Evolutionary conservation across 1,140 invertebrate genomes (phyloP), one percentile per base, ranked within the genome.

Genomic region (Hormaphis cornu): DNA sequence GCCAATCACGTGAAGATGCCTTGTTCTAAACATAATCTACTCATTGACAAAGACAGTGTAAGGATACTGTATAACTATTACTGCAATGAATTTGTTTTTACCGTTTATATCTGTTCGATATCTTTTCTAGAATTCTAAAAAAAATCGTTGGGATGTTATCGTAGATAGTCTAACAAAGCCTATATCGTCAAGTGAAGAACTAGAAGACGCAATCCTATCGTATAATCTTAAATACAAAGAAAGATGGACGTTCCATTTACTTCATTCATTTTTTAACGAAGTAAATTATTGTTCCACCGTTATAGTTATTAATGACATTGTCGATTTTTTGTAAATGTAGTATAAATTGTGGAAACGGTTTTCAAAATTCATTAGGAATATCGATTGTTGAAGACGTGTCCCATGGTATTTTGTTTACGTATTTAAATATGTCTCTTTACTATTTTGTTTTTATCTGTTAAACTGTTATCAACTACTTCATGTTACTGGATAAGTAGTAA

Each of bases 1-100:
- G 79, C 84, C 20, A 81, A 87, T 73, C 87, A 89, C 82, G 90
- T 95, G 9, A 82, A 88, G 74, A 84, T 96, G 84, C 92, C 93
- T 1, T 90, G 85, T 77, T 93, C 90, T 6, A 73, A 78, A 4
- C 82, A 87, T 50, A 93, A 86, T 79, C 79, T 90, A 69, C 92
- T 89, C 79, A 86, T 88, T 12, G 81, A 75, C 83, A 83, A 78
- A 77, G 76, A 73, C 72, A 53, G 54, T 50, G 56, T 46, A 42
- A 35, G 33, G 8, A n/a, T 71, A 18, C 20, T 20, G 28, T 24
- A 75, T 74, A 72, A 71, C 74, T 72, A 69, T 52, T 70, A 59
- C 24, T 61, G 8, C 30, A 72, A 24, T 52, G 16, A 24, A 24
- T 18, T 53, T 33, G 46, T 52, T 28, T 42, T 70, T 58, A 69